Evolutionary conservation across 2,113 vertebrate species (phyloP).

Genomic region (Nicator chloris): DNA sequence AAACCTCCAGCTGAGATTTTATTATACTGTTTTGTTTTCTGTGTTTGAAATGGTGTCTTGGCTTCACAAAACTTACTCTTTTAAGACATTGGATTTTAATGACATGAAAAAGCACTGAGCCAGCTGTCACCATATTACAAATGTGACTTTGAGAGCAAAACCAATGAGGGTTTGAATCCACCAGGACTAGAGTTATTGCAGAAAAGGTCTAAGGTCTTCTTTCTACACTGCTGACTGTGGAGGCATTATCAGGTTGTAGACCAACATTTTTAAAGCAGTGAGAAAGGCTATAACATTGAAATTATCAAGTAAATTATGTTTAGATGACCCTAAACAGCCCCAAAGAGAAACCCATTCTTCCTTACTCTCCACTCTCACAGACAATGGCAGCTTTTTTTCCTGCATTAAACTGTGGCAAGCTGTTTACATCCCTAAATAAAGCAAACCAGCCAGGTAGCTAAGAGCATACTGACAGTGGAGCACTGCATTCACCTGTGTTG

Average conservation of each 20-base stretch:
- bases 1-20: neutral
- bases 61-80: neutral
- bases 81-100: constrained; percentile 55
- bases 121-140: constrained; percentile 53
- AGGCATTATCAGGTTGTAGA: neutral
- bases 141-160: constrained; percentile 55
- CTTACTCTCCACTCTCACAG: neutral
- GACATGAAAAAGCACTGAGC: constrained; percentile 33
- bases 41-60: neutral
- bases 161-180: constrained; percentile 39
- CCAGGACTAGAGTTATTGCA: constrained; percentile 32
- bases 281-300: neutral
- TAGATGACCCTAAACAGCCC: neutral
- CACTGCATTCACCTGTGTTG: neutral
- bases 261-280: neutral
- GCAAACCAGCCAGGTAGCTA: neutral
- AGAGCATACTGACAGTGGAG: neutral
- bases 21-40: neutral
- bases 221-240: neutral
- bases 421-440: neutral
- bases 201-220: constrained; percentile 48
- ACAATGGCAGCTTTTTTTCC: neutral
- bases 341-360: neutral
- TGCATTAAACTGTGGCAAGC: neutral
- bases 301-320: neutral